These are phyloP conservation scores for Hippocampus barbouri DNA, from an alignment of 2,113 vertebrate genomes.

Conservation along the genomic window DNA sequence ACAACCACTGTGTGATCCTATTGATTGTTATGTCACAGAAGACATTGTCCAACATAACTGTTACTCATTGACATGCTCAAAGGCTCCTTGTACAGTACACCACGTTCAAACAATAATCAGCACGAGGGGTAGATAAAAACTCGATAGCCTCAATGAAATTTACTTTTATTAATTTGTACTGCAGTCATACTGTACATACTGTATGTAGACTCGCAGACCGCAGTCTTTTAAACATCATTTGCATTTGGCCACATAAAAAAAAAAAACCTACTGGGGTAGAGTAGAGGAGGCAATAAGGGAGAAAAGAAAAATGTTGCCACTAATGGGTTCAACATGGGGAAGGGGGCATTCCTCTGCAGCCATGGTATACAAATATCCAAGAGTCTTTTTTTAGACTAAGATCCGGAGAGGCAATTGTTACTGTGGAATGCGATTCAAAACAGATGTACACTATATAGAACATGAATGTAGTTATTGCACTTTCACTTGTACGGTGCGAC, in stretches of 20 bases:
- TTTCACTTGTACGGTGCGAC: conserved; percentile 7
- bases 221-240: conserved; percentile 36
- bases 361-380: conserved; percentile 22
- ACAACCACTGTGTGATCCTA: neutral
- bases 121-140: neutral
- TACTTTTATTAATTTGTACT: neutral
- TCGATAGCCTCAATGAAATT: neutral
- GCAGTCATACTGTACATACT: neutral
- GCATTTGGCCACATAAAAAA: conserved; percentile 44
- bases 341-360: conserved; percentile 38
- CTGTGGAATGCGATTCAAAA: conserved; percentile 23
- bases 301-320: conserved; percentile 42
- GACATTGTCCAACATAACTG: neutral
- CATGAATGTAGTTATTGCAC: neutral
- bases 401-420: conserved; percentile 26
- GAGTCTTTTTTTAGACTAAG: conserved; percentile 35
- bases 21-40: neutral
- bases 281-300: conserved; percentile 53
- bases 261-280: conserved; percentile 39
- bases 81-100: neutral
- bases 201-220: conserved; percentile 18
- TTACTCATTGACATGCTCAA: conserved; percentile 1
- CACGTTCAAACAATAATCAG: conserved; percentile 1
- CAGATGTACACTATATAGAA: conserved; percentile 20
- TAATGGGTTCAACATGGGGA: conserved; percentile 62